Conservation (phyloP, 2,797 vertebrate species). For the Neoniphon sammara region DNA sequence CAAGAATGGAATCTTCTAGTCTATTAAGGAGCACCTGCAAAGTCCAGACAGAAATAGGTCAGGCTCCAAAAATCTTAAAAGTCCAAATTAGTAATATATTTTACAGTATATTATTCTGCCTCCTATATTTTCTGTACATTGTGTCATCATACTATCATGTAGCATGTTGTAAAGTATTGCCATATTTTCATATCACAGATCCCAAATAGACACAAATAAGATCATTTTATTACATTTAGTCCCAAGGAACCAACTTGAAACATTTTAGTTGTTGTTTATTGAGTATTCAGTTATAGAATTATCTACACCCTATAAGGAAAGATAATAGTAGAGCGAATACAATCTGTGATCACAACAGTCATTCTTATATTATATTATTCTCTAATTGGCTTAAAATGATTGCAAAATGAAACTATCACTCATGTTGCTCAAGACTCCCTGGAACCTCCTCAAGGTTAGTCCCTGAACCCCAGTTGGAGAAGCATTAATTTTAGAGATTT, state of each 20-base stretch:
- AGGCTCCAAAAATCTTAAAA: background rate
- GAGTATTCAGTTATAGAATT: too few relatives aligned
- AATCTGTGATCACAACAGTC: background rate
- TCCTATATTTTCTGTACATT: too few relatives aligned
- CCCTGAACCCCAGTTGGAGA: background rate
- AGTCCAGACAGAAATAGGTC: background rate
- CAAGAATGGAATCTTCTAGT: constrained; percentile 73
- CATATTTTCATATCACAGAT: too few relatives aligned
- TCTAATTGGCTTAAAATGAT: background rate
- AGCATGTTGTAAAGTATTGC: too few relatives aligned
- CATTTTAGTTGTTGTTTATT: too few relatives aligned
- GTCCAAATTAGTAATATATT: background rate
- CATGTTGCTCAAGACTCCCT: too few relatives aligned
- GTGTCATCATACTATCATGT: too few relatives aligned
- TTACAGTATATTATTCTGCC: too few relatives aligned
- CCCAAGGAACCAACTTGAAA: too few relatives aligned
- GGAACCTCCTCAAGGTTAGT: background rate
- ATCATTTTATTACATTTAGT: too few relatives aligned
- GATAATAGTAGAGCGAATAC: background rate
- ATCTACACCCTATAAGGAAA: too few relatives aligned
- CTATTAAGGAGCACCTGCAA: constrained; percentile 77
- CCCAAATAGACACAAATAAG: too few relatives aligned
- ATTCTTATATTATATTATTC: background rate
- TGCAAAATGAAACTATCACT: background rate
- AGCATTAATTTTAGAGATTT: constrained; percentile 28